These are phyloP conservation scores for Lathamus discolor DNA, from an alignment of 2,113 vertebrate genomes.

Conservation along the genomic window DNA sequence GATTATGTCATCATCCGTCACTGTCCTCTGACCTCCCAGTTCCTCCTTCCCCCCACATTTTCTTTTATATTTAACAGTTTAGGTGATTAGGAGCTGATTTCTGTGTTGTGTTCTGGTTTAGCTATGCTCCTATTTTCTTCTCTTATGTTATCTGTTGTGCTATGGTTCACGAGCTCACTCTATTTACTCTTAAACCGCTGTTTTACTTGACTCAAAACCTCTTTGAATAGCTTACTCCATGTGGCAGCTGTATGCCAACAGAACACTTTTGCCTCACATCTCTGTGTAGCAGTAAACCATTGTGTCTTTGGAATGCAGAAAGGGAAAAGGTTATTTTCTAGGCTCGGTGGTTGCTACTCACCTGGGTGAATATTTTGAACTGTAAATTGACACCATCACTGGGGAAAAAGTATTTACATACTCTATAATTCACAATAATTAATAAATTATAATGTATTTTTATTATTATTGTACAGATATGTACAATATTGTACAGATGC, in stretches of 20 bases:
- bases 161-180: background rate
- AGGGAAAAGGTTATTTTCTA: background rate
- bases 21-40: background rate
- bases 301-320: background rate
- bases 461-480: background rate
- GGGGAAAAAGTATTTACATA: background rate
- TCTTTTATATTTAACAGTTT: background rate
- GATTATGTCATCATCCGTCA: background rate
- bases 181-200: background rate
- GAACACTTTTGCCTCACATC: background rate
- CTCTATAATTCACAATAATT: background rate
- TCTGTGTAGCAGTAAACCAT: background rate
- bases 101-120: background rate
- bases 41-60: fast-evolving
- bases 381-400: fast-evolving
- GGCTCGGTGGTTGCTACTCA: background rate
- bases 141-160: background rate
- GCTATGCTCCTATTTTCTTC: background rate
- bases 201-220: background rate
- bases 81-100: background rate
- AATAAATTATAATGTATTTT: background rate
- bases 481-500: background rate
- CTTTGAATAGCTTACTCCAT: background rate
- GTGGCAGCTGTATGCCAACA: background rate
- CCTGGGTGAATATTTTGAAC: background rate